phyloP scores from a whole-genome alignment of 2,888 invertebrate genomes.

The Willowsia nigromaculata region DNA sequence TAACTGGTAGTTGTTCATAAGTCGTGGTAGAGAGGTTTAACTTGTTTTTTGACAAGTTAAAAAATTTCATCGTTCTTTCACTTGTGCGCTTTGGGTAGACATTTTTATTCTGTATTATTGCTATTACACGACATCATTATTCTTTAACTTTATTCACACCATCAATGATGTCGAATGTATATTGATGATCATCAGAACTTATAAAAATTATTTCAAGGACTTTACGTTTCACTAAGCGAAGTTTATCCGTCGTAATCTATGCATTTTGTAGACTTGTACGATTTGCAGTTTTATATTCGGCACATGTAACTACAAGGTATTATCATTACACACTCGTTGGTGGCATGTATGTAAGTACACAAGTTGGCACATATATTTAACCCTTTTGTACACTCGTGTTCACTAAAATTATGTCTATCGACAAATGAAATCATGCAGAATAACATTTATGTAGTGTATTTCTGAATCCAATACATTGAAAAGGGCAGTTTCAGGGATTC shows the following conservation, averaged over 20 bases:
- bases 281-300: neutral
- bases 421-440: neutral
- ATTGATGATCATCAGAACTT: slow-evolving; percentile 43
- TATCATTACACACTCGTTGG: neutral
- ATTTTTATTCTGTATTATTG: neutral
- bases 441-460: neutral
- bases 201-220: slow-evolving; percentile 62
- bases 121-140: slow-evolving; percentile 25
- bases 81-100: neutral
- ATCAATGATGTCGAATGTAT: slow-evolving; percentile 16
- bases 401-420: neutral
- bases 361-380: neutral
- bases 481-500: neutral
- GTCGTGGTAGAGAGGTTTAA: slow-evolving; percentile 34
- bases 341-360: neutral
- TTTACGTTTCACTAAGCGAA: slow-evolving; percentile 38
- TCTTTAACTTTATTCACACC: slow-evolving; percentile 34
- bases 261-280: neutral
- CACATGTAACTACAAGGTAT: too few relatives aligned
- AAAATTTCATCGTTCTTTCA: neutral
- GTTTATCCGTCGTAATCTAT: neutral
- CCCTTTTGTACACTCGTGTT: neutral
- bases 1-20: neutral
- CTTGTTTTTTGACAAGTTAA: slow-evolving; percentile 40
- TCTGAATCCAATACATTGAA: neutral